Evolutionary conservation across 2,888 invertebrate species (phyloP).

Genomic region (Tenodera sinensis): DNA sequence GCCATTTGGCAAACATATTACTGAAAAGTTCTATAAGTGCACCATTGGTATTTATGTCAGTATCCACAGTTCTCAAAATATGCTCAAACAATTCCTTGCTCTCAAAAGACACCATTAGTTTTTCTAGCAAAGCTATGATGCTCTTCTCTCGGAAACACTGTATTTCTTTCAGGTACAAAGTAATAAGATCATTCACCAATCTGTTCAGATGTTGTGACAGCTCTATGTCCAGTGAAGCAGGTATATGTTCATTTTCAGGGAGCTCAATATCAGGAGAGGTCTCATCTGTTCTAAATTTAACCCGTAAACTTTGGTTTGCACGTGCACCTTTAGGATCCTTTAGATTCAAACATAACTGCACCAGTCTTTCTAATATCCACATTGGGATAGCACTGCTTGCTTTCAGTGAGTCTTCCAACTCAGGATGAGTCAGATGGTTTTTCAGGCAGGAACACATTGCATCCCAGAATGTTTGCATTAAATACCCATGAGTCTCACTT

Average conservation of each 20-base stretch:
- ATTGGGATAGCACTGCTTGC: background rate
- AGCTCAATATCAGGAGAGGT: background rate
- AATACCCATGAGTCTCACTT: background rate
- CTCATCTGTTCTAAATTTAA: conserved; percentile 46
- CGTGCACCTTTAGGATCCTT: conserved; percentile 7
- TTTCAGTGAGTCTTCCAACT: background rate
- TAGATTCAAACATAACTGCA: conserved; percentile 24
- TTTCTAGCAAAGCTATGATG: background rate
- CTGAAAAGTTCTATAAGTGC: conserved; percentile 42
- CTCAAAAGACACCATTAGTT: background rate
- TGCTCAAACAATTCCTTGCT: conserved; percentile 1
- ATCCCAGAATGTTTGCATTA: background rate
- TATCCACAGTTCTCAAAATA: background rate
- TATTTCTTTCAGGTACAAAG: background rate
- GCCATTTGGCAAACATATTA: conserved; percentile 48
- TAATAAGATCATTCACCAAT: background rate
- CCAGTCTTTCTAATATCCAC: conserved; percentile 21
- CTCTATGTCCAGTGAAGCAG: background rate
- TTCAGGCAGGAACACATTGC: background rate
- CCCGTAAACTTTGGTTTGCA: conserved; percentile 47
- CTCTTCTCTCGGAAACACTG: background rate
- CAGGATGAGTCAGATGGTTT: background rate
- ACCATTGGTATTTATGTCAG: background rate
- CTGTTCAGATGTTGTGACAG: background rate
- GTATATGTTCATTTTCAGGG: background rate